Percentiles rank a stretch among this genome's conserved stretches.
Evolutionary conservation across 2,797 vertebrate species (phyloP).

Genomic region (Linurgus olivaceus): DNA sequence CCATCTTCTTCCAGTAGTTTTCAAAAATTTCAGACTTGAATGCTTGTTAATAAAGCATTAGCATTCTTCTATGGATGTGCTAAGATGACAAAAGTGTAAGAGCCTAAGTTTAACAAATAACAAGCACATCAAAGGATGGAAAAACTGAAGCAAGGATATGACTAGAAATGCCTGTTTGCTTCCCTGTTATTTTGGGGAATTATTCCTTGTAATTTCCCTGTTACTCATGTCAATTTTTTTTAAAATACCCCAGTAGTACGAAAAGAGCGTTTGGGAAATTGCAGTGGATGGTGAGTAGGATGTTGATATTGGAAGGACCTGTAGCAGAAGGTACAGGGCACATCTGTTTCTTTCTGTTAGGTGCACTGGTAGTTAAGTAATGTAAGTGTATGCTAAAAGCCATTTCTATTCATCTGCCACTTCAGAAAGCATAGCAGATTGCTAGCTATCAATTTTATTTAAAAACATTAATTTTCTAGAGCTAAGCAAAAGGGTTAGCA

Average conservation of each 20-base stretch:
- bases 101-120: background rate
- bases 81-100: background rate
- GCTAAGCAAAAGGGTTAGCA: background rate
- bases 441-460: background rate
- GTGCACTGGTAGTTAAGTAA: background rate
- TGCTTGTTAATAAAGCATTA: background rate
- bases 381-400: background rate
- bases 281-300: background rate
- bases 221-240: background rate
- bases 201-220: background rate
- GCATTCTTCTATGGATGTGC: background rate
- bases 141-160: background rate
- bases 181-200: background rate
- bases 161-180: background rate
- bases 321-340: background rate
- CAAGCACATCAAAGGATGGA: background rate
- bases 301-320: background rate
- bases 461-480: background rate
- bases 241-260: background rate
- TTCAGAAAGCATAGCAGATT: background rate
- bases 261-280: background rate
- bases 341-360: background rate
- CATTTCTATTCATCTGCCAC: background rate
- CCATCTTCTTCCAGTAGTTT: background rate
- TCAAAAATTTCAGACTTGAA: background rate